phyloP scores from a whole-genome alignment of 1,140 invertebrate species.

The Mylabris phalerata region DNA sequence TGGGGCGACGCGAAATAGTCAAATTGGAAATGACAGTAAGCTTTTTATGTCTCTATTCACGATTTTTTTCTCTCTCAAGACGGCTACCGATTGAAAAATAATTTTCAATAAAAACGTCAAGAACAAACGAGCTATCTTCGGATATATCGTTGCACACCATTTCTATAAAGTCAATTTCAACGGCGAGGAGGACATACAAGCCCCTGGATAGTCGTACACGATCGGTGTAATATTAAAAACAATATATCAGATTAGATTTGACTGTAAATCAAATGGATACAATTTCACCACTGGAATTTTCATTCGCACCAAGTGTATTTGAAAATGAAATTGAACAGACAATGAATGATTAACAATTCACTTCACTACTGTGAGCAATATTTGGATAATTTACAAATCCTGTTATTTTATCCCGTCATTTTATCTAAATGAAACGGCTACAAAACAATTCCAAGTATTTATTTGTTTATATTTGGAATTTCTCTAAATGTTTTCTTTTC shows the following conservation, averaged over 20 bases:
- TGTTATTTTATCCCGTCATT: no score
- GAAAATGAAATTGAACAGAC: no score
- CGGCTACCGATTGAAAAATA: conserved; percentile 28
- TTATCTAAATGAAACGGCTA: no score
- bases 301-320: no score
- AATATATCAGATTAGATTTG: conserved; percentile 8
- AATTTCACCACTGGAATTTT: no score
- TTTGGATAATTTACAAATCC: no score
- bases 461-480: no score
- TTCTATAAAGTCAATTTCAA: conserved; percentile 20
- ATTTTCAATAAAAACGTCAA: conserved; percentile 33
- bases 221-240: conserved; percentile 11
- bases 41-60: conserved; percentile 24
- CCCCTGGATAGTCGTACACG: conserved; percentile 6
- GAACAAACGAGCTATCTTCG: conserved; percentile 25
- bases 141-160: conserved; percentile 21
- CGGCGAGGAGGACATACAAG: neutral
- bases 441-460: no score
- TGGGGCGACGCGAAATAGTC: conserved; percentile 5
- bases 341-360: no score
- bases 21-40: conserved; percentile 32
- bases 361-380: no score
- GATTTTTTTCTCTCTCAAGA: conserved; percentile 17
- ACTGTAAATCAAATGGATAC: no score
- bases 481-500: no score